Evolutionary conservation across 2,888 invertebrate genomes (phyloP), one percentile per base, ranked within the genome.

Genomic region (Pseudococcus viburni): DNA sequence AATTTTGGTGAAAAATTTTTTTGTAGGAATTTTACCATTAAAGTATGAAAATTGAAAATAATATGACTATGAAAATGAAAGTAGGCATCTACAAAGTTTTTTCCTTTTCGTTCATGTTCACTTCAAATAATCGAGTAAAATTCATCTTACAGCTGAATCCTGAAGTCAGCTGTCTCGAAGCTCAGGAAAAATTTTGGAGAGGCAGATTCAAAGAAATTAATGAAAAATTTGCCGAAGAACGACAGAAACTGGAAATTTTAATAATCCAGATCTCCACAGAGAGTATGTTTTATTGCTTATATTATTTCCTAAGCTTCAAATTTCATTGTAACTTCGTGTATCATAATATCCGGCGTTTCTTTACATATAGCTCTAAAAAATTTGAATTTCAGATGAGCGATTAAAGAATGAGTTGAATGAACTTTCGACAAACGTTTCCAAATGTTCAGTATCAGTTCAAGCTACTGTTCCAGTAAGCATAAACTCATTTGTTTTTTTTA

Each of bases 151-250:
- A 87, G 87, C 9, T 87, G n/a, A 33, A 46, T n/a, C 87, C 87
- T 11, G 77, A 87, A 77, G 8, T 51, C 11, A 55, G 33, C 39
- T 87, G 87, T 55, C 73, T 87, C n/a, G 87, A 87, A 80, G n/a
- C 80, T 17, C 87, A 87, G 46, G 87, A 87, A 19, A 87, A 77
- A 77, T 87, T 51, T 33, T 87, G 87, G 87, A 73, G 77, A 87
- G 87, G 87, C 17, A 73, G n/a, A 77, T 73, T 87, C 17, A 87
- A 87, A 87, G 87, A 87, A 73, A 51, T 87, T 8, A 46, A 17
- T 33, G 87, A 87, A 19, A 77, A 46, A 33, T 77, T 51, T 11
- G 19, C 80, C 46, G 80, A 77, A 87, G 46, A 73, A 33, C 26
- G 48, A 33, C 77, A n/a, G 9, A 68, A 68, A 33, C 39, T 68